phyloP scores from a whole-genome alignment of 2,888 invertebrate species.

The Steinernema hermaphroditum region DNA sequence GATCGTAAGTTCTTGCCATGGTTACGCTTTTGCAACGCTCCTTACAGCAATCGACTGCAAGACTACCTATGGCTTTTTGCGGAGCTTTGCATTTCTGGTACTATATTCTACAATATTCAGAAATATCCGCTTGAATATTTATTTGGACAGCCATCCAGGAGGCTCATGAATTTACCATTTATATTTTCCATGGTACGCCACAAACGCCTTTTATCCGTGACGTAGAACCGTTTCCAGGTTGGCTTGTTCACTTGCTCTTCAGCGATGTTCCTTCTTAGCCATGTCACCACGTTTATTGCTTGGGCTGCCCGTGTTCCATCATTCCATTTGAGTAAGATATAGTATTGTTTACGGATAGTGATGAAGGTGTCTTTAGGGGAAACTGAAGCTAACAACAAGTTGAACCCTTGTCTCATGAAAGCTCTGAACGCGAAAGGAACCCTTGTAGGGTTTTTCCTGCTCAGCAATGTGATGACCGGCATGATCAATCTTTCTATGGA shows the following conservation, averaged over 20 bases:
- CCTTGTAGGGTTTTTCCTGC: conserved; percentile 75
- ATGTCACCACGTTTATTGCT: background rate
- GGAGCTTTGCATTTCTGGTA: conserved; percentile 28
- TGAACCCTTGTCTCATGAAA: conserved; percentile 6
- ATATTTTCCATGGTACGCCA: conserved; percentile 75
- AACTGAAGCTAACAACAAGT: background rate
- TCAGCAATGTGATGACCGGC: conserved; percentile 85
- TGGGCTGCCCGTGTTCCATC: conserved; percentile 8
- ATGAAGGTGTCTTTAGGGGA: conserved; percentile 32
- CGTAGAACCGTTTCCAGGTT: conserved; percentile 39
- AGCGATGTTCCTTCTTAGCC: conserved; percentile 36
- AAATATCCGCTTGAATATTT: conserved; percentile 29
- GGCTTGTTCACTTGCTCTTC: conserved; percentile 40
- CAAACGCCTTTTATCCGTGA: background rate
- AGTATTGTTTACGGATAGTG: no score
- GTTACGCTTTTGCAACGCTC: no score
- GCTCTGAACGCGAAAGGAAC: background rate
- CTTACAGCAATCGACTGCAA: conserved; percentile 45
- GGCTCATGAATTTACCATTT: conserved; percentile 82
- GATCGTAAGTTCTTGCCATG: conserved; percentile 9
- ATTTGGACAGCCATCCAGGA: conserved; percentile 73
- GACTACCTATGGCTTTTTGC: conserved; percentile 29
- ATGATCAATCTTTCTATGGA: conserved; percentile 74
- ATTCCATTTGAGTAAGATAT: conserved; percentile 18
- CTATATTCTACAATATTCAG: conserved; percentile 32